Conservation (phyloP, 2,797 vertebrate genomes). For the Tiaroga cobitis region DNA sequence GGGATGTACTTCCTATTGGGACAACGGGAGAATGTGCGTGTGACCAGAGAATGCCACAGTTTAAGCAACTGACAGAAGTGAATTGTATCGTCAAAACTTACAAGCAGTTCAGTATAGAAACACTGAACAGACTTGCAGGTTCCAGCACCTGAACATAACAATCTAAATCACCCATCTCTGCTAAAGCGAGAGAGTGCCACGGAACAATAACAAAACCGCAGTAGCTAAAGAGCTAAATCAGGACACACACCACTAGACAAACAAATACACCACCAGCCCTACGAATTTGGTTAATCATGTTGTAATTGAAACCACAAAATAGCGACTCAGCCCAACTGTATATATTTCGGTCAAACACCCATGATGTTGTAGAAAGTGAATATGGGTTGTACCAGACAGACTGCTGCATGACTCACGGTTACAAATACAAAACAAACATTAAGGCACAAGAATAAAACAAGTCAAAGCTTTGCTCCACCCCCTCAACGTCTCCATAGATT, state of each 20-base stretch:
- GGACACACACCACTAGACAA: not conserved
- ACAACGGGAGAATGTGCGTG: conserved; percentile 8
- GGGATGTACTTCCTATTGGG: conserved; percentile 12
- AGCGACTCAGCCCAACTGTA: not conserved
- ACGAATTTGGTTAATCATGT: not conserved
- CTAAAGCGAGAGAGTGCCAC: conserved; percentile 2
- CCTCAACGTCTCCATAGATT: not conserved
- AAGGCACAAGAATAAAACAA: conserved; percentile 12
- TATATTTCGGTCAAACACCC: conserved; percentile 31
- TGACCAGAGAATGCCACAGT: conserved; percentile 7
- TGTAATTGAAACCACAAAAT: conserved; percentile 30
- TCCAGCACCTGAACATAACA: conserved; percentile 20
- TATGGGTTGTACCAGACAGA: conserved; percentile 22
- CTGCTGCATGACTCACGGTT: conserved; percentile 19
- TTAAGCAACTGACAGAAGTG: not conserved
- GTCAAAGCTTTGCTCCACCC: conserved; percentile 8
- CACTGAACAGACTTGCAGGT: conserved; percentile 26
- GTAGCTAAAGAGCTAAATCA: conserved; percentile 17
- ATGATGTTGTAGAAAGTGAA: conserved; percentile 32
- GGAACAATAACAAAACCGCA: conserved; percentile 29
- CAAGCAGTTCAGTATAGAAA: conserved; percentile 14
- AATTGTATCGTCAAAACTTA: not conserved
- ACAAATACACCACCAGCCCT: conserved; percentile 20
- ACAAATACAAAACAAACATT: conserved; percentile 40
- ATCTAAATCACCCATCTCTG: conserved; percentile 33